Evolutionary conservation across 2,888 invertebrate species (phyloP).

Genomic region (Tineola bisselliella): DNA sequence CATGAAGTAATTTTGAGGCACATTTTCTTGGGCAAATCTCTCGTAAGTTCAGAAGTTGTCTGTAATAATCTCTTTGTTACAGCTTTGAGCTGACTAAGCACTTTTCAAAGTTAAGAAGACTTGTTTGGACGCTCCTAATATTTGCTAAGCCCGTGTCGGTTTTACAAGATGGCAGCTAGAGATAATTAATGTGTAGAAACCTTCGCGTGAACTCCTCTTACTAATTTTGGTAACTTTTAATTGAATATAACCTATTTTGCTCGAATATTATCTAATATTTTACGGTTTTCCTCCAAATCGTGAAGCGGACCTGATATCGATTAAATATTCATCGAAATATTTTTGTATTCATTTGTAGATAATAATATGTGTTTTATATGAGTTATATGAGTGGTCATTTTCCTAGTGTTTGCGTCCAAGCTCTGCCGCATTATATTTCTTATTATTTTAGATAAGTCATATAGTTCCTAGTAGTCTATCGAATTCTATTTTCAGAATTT

Average conservation of each 20-base stretch:
- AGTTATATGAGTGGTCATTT: too few species aligned
- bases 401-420: too few species aligned
- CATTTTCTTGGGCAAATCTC: constrained; percentile 3
- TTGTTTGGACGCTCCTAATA: constrained; percentile 51
- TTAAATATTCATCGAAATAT: too few species aligned
- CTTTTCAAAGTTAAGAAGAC: constrained; percentile 46
- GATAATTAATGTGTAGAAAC: constrained; percentile 54
- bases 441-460: too few species aligned
- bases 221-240: constrained; percentile 44
- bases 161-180: constrained; percentile 45
- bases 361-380: too few species aligned
- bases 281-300: too few species aligned
- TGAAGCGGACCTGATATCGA: too few species aligned
- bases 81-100: constrained; percentile 42
- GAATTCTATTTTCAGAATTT: too few species aligned
- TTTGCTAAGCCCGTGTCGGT: constrained; percentile 56
- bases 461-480: too few species aligned
- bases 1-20: neutral
- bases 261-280: too few species aligned
- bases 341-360: too few species aligned
- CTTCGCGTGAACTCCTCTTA: constrained; percentile 29
- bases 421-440: too few species aligned
- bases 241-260: constrained; percentile 24
- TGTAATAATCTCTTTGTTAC: constrained; percentile 45
- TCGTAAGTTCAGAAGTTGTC: constrained; percentile 25